Conservation (phyloP, 2,797 vertebrate genomes). For the Propithecus deckenii region DNA sequence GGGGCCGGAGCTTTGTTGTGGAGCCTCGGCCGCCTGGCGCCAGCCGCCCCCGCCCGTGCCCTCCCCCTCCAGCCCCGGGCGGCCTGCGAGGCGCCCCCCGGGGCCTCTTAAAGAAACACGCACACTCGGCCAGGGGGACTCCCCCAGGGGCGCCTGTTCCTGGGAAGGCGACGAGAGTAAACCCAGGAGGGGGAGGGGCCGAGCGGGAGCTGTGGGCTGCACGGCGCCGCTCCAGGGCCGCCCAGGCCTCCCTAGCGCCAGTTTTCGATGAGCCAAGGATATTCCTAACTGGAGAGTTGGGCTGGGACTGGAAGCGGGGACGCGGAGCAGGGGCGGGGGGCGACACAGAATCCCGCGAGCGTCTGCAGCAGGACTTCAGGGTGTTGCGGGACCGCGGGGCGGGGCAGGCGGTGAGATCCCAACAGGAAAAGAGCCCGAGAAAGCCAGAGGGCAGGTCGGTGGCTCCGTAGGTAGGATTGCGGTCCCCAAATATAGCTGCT, state of each 20-base stretch:
- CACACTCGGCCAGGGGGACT: constrained; percentile 48
- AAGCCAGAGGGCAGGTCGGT: neutral
- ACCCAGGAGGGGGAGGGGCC: constrained; percentile 52
- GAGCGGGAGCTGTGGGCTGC: neutral
- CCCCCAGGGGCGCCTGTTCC: constrained; percentile 64
- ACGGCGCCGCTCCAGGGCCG: neutral
- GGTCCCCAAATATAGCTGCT: neutral
- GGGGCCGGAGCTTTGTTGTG: constrained; percentile 91
- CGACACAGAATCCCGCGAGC: neutral
- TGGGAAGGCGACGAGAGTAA: neutral
- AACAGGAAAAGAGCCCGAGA: neutral
- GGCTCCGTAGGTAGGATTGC: neutral
- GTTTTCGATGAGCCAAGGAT: constrained; percentile 42
- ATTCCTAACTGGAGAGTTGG: neutral
- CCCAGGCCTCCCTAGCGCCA: neutral
- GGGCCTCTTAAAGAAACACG: constrained; percentile 79
- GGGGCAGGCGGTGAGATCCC: neutral
- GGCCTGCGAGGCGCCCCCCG: constrained; percentile 65
- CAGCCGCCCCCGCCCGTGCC: constrained; percentile 82
- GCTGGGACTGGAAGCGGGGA: neutral
- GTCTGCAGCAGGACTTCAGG: neutral
- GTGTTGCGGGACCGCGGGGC: neutral
- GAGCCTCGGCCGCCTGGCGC: constrained; percentile 93
- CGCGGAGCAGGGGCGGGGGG: neutral
- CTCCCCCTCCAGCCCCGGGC: constrained; percentile 63